These are phyloP conservation scores for Pyrgilauda ruficollis DNA, from an alignment of 2,113 vertebrate genomes.

Conservation along the genomic window DNA sequence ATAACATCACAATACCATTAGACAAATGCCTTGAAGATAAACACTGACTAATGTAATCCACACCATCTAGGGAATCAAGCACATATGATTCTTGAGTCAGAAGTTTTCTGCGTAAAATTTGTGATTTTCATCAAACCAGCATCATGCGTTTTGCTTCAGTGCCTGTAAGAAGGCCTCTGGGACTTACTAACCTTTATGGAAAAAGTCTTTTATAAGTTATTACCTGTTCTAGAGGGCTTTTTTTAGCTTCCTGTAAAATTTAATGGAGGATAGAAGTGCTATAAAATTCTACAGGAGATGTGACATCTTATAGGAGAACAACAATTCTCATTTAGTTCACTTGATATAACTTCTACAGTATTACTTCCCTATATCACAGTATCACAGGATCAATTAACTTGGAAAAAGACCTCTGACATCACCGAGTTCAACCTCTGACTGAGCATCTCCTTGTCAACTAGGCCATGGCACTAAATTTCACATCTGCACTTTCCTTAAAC, in stretches of 20 bases:
- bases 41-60: neutral
- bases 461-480: neutral
- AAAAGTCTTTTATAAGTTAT: neutral
- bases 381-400: neutral
- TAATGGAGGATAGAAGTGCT: neutral
- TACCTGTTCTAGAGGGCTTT: neutral
- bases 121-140: neutral
- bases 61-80: neutral
- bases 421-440: neutral
- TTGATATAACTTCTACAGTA: neutral
- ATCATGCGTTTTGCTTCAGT: neutral
- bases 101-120: neutral
- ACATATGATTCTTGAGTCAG: neutral
- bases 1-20: neutral
- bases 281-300: neutral
- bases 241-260: conserved; percentile 6
- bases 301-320: neutral
- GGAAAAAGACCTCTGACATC: neutral
- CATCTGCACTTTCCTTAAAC: neutral
- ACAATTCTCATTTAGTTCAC: neutral
- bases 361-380: neutral
- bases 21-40: neutral
- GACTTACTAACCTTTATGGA: neutral
- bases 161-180: neutral
- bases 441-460: neutral